phyloP scores from a whole-genome alignment of 2,797 vertebrate species.

The Heteromormyrus szaboi region DNA sequence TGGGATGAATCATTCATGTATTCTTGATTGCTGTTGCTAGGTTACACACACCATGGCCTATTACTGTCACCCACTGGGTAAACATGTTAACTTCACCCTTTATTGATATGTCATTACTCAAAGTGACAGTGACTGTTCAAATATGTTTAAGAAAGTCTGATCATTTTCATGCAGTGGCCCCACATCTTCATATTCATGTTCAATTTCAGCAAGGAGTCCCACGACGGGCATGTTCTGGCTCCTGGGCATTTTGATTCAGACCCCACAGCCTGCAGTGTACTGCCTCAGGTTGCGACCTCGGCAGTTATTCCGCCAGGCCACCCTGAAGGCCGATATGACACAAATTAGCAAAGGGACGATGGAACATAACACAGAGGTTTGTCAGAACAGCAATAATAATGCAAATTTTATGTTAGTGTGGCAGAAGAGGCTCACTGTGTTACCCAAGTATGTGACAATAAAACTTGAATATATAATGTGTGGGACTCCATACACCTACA shows the following conservation, averaged over 20 bases:
- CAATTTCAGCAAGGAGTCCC: neutral
- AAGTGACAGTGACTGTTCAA: neutral
- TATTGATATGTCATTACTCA: neutral
- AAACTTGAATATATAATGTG: neutral
- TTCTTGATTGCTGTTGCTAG: neutral
- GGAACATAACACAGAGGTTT: neutral
- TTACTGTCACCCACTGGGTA: neutral
- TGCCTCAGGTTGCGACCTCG: conserved; percentile 26
- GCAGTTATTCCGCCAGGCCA: conserved; percentile 41
- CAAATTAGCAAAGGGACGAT: neutral
- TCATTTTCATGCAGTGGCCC: neutral
- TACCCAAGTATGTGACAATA: neutral
- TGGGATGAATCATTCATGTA: neutral
- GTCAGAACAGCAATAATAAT: neutral
- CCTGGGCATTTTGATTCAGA: neutral
- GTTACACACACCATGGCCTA: neutral
- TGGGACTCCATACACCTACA: neutral
- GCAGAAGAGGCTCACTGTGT: neutral
- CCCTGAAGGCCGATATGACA: conserved; percentile 39
- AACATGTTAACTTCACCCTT: neutral
- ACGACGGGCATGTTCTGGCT: neutral
- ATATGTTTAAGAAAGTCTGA: neutral
- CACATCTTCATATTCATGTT: neutral
- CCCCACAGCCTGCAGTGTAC: conserved; percentile 39
- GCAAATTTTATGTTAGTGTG: neutral